These are phyloP conservation scores for Euphonia xanthogaster DNA, from an alignment of 2,797 vertebrate species.

Conservation along the genomic window DNA sequence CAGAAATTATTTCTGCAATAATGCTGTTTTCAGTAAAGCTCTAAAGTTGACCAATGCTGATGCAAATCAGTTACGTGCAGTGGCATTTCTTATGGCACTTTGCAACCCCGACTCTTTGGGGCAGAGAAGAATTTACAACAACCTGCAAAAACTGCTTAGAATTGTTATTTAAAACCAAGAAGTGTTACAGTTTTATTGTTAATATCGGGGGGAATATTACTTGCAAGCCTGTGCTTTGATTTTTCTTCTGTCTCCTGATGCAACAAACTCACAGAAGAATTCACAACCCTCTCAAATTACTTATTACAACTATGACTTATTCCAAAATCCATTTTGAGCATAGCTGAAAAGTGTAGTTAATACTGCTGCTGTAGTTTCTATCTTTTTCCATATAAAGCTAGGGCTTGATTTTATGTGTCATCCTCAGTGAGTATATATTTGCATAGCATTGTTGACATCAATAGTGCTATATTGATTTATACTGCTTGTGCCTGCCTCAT, in stretches of 20 bases:
- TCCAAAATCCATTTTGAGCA: conserved; percentile 34
- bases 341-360: conserved; percentile 48
- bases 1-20: neutral
- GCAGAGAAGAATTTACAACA: conserved; percentile 9
- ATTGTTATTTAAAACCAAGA: conserved; percentile 32
- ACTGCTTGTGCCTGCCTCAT: neutral
- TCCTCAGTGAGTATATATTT: conserved; percentile 28
- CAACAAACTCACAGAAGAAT: conserved; percentile 42
- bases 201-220: conserved; percentile 20
- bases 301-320: conserved; percentile 40
- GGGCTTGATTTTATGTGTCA: conserved; percentile 46
- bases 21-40: neutral
- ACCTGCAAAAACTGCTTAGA: neutral
- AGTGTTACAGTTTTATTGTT: conserved; percentile 17
- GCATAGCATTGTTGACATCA: conserved; percentile 47
- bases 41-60: neutral
- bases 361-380: conserved; percentile 38
- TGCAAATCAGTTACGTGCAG: neutral
- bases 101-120: neutral
- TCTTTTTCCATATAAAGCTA: conserved; percentile 32
- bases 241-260: conserved; percentile 36
- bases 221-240: conserved; percentile 40
- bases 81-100: neutral
- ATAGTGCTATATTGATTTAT: conserved; percentile 42
- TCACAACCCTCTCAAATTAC: conserved; percentile 49